These are phyloP conservation scores for Dynastes hyllus DNA, from an alignment of 2,888 invertebrate species.

Conservation along the genomic window DNA sequence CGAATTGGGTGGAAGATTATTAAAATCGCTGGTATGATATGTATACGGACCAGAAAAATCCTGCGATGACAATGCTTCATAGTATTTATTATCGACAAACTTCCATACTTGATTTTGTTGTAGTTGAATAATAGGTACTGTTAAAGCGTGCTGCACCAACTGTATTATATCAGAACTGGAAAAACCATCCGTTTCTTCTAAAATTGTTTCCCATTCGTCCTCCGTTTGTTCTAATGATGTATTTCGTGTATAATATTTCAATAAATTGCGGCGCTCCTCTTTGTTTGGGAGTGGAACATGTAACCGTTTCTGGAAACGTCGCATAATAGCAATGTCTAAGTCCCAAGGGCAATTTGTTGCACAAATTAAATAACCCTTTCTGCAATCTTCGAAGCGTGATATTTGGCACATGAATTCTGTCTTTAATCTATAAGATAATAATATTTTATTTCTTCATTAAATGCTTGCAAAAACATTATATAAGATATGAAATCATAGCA, in stretches of 20 bases:
- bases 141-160: slow-evolving; percentile 70
- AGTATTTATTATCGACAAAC: slow-evolving; percentile 60
- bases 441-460: too few relatives aligned
- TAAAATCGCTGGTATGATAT: slow-evolving; percentile 57
- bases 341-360: slow-evolving; percentile 80
- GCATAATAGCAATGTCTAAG: slow-evolving; percentile 74
- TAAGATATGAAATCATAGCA: too few relatives aligned
- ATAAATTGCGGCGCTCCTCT: slow-evolving; percentile 63
- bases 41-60: slow-evolving; percentile 43
- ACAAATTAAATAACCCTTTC: slow-evolving; percentile 71
- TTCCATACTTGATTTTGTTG: slow-evolving; percentile 69
- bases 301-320: slow-evolving; percentile 74
- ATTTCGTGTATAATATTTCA: slow-evolving; percentile 62
- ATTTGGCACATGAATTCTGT: slow-evolving; percentile 75
- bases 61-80: slow-evolving; percentile 58
- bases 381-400: slow-evolving; percentile 66
- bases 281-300: slow-evolving; percentile 73
- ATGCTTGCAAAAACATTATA: too few relatives aligned
- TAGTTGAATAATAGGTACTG: slow-evolving; percentile 72
- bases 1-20: slow-evolving; percentile 62
- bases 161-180: slow-evolving; percentile 75
- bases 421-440: slow-evolving; percentile 69
- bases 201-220: slow-evolving; percentile 68
- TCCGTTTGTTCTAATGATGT: slow-evolving; percentile 58
- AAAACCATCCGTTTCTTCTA: slow-evolving; percentile 72